These are phyloP conservation scores for Nephrocerus scutellatus DNA, from an alignment of 2,888 invertebrate species.

Conservation along the genomic window DNA sequence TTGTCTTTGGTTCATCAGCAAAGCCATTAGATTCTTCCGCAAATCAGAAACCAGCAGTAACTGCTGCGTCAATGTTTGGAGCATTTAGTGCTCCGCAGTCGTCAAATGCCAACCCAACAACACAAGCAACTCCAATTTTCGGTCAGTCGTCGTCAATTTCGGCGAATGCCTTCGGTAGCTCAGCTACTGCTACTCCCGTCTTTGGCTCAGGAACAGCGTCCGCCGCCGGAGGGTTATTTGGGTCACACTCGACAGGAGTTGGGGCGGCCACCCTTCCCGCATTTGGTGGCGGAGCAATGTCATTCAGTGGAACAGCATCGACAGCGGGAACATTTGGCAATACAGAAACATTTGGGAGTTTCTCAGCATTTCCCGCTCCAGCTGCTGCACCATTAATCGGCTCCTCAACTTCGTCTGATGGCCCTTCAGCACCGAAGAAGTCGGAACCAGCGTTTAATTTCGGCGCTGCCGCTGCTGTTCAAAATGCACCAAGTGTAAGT, in stretches of 20 bases:
- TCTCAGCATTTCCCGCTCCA: slow-evolving; percentile 20
- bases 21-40: slow-evolving; percentile 1
- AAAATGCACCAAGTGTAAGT: slow-evolving; percentile 16
- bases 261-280: slow-evolving; percentile 5
- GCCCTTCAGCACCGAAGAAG: slow-evolving; percentile 30
- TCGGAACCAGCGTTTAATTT: slow-evolving; percentile 20
- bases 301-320: slow-evolving; percentile 8
- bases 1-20: slow-evolving; percentile 22
- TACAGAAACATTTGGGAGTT: slow-evolving; percentile 23
- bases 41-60: slow-evolving; percentile 8
- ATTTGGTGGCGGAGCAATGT: slow-evolving; percentile 2
- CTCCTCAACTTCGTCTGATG: slow-evolving; percentile 19
- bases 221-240: slow-evolving; percentile 10
- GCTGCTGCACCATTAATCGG: slow-evolving; percentile 17
- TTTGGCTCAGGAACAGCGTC: slow-evolving; percentile 17
- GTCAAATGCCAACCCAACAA: slow-evolving; percentile 19
- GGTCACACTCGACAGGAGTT: slow-evolving; percentile 12
- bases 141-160: slow-evolving; percentile 23
- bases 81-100: slow-evolving; percentile 16
- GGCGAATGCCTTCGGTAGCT: slow-evolving; percentile 20
- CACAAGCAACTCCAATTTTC: slow-evolving; percentile 22
- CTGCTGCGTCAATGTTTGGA: slow-evolving; percentile 27
- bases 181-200: slow-evolving; percentile 13
- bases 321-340: slow-evolving; percentile 16
- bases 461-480: slow-evolving; percentile 1